Evolutionary conservation across 2,113 vertebrate genomes (phyloP), one percentile per base, ranked within the genome.

Genomic region (Crotalus horridus): DNA sequence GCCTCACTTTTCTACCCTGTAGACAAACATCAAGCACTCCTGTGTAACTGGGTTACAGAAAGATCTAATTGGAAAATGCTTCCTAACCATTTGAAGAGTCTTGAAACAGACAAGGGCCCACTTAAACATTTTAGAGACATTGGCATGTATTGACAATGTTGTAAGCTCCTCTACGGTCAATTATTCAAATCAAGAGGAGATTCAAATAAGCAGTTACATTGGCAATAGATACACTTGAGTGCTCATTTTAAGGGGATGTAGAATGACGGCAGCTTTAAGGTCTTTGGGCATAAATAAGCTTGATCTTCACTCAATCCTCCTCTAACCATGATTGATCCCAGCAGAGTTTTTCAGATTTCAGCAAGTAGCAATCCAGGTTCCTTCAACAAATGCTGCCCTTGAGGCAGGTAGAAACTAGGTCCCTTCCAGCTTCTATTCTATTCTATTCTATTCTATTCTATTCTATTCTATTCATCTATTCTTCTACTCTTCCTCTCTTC

Each of bases 101-200:
- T 81, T 56, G 53, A 55, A 92, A 33, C 9, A 85, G 90, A 91
- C 74, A 74, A 56, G 74, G 7, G 74, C 23, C 53, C 74, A 85
- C 90, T 81, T 92, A 92, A 89, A 23, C 87, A 89, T 92, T 48
- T 69, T 15, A 46, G 24, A 46, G 87, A 89, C 53, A 81, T 81
- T 81, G 39, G 53, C 91, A 56, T 55, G 6, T 92, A 89, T 56
- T 48, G 87, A 92, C 10, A 17, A 81, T 3, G 55, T 89, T 9
- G 64, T 89, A 92, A 92, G 91, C 91, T 17, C 51, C 29, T 64
- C 23, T 23, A 24, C 5, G 39, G 26, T 81, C 91, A 92, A 92
- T 92, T 92, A 89, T 56, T 89, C 88, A 89, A 58, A 69, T 81
- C 33, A 89, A 54, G 51, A 46, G 64, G n/a, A n/a, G 64, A 81